A percentile compares a stretch with the other conserved stretches of the same genome.
These are phyloP conservation scores for Pogonomyrmex californicus DNA, from an alignment of 1,140 invertebrate genomes.

Conservation along the genomic window DNA sequence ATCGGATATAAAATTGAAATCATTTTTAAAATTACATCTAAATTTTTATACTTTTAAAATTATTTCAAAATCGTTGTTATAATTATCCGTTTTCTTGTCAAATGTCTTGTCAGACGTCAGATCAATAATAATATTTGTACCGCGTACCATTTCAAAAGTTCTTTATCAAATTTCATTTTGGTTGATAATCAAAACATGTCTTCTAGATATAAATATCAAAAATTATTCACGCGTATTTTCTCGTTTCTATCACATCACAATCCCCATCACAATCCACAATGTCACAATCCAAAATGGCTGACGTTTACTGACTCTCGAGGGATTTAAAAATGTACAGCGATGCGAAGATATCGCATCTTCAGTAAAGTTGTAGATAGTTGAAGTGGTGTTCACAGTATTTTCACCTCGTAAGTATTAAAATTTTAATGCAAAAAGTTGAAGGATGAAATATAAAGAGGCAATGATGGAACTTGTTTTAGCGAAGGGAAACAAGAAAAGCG, in stretches of 20 bases:
- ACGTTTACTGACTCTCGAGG: slow-evolving; percentile 7
- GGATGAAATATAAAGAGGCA: slow-evolving; percentile 17
- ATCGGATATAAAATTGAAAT: slow-evolving; percentile 1
- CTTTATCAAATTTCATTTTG: background rate
- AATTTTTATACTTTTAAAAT: background rate
- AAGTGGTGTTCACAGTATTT: slow-evolving; percentile 38
- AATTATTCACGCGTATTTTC: slow-evolving; percentile 1
- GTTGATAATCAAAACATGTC: background rate
- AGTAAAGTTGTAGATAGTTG: slow-evolving; percentile 40
- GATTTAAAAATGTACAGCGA: slow-evolving; percentile 40
- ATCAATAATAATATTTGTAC: background rate
- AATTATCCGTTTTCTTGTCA: background rate
- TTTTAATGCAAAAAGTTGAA: slow-evolving; percentile 55
- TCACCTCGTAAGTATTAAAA: slow-evolving; percentile 42
- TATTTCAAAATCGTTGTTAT: background rate
- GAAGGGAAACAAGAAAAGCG: slow-evolving; percentile 41
- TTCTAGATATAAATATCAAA: background rate
- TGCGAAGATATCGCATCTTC: slow-evolving; percentile 8
- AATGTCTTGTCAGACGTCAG: background rate
- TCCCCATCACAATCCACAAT: background rate
- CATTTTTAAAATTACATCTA: slow-evolving; percentile 1
- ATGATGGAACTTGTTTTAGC: slow-evolving; percentile 33
- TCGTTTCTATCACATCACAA: slow-evolving; percentile 7
- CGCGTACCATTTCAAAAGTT: background rate
- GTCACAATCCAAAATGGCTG: slow-evolving; percentile 20